Conservation (phyloP, 2,888 invertebrate species). For the Maniola hyperantus region DNA sequence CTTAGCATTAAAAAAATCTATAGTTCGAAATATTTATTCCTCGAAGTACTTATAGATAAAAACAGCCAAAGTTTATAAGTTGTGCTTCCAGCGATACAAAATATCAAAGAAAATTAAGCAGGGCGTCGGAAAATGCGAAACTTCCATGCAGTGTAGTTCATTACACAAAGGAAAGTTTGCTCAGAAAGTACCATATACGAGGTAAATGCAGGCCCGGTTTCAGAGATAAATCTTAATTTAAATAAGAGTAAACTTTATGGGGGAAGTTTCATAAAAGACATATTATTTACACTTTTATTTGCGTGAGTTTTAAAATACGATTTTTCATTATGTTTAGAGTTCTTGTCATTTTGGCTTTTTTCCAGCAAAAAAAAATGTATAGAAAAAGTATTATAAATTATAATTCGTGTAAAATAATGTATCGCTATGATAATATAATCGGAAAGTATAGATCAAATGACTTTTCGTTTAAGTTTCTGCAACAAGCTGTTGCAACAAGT, state of each 20-base stretch:
- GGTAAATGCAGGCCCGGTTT: constrained; percentile 19
- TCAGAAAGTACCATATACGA: constrained; percentile 28
- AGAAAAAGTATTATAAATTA: too few species aligned
- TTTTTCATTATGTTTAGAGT: not conserved
- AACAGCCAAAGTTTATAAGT: constrained; percentile 34
- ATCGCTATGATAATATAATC: too few species aligned
- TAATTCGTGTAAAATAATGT: too few species aligned
- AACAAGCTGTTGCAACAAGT: too few species aligned
- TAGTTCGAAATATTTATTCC: constrained; percentile 13
- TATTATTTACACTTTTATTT: constrained; percentile 10
- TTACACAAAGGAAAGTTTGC: constrained; percentile 50
- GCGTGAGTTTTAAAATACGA: not conserved
- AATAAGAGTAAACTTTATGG: constrained; percentile 13
- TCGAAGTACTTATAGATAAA: constrained; percentile 24
- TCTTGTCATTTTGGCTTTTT: not conserved
- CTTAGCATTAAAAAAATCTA: not conserved
- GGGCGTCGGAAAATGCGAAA: constrained; percentile 44
- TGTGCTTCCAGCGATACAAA: constrained; percentile 40
- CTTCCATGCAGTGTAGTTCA: constrained; percentile 54
- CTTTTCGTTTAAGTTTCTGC: too few species aligned
- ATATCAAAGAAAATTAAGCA: constrained; percentile 48
- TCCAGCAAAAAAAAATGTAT: too few species aligned
- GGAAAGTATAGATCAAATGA: too few species aligned
- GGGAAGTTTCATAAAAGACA: constrained; percentile 15
- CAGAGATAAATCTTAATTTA: constrained; percentile 19